Percentiles rank a stretch among this genome's conserved stretches.
Conservation (phyloP, 2,113 vertebrate genomes). For the Barnardius zonarius region DNA sequence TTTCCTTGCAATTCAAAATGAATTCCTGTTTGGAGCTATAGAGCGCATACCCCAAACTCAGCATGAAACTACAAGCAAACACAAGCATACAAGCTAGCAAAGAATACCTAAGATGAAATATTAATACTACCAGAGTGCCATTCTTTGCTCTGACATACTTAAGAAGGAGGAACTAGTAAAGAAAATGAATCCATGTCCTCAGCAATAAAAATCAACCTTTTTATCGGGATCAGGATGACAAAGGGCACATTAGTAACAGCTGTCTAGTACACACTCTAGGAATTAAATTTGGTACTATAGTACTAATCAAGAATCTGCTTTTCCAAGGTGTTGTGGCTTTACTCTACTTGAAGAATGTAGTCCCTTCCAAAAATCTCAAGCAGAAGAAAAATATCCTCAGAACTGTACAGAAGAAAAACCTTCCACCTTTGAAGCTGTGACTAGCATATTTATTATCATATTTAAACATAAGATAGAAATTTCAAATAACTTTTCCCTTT, state of each 20-base stretch:
- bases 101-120: background rate
- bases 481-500: background rate
- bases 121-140: background rate
- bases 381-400: background rate
- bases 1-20: background rate
- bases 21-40: background rate
- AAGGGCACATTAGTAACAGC: background rate
- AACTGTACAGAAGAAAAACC: background rate
- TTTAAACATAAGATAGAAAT: background rate
- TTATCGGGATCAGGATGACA: background rate
- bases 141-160: background rate
- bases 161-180: background rate
- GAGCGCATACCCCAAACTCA: background rate
- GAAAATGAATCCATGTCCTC: background rate
- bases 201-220: background rate
- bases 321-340: background rate
- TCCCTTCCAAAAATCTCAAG: background rate
- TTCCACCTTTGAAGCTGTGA: background rate
- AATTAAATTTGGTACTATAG: background rate
- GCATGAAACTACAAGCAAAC: background rate
- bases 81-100: background rate
- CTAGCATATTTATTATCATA: background rate
- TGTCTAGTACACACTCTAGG: background rate
- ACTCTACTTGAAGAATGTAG: background rate
- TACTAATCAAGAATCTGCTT: background rate